These are phyloP conservation scores for Guaruba guarouba DNA, from an alignment of 2,113 vertebrate species.

Conservation along the genomic window DNA sequence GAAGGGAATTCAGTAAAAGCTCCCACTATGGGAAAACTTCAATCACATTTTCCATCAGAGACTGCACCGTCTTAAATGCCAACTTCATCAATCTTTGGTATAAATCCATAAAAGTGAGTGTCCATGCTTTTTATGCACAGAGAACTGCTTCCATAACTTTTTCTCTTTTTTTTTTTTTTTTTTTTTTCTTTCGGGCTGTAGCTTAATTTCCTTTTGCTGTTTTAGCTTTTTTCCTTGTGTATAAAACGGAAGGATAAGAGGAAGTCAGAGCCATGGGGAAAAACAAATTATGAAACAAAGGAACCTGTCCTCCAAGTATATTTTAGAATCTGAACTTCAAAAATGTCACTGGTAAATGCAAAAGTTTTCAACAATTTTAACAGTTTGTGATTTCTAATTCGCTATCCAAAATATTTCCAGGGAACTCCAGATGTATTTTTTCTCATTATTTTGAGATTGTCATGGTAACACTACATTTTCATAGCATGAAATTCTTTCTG, in stretches of 20 bases:
- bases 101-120: constrained; percentile 28
- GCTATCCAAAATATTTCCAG: not conserved
- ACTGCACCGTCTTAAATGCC: constrained; percentile 34
- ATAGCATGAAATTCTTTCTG: not conserved
- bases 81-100: constrained; percentile 46
- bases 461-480: not conserved
- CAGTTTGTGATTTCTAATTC: not conserved
- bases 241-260: not conserved
- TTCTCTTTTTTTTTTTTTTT: not conserved
- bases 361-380: not conserved
- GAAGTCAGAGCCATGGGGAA: not conserved
- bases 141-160: not conserved
- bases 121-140: not conserved
- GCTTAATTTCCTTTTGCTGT: not conserved
- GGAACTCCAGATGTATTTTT: not conserved
- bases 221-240: not conserved
- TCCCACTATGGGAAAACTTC: constrained; percentile 56
- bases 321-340: not conserved
- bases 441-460: not conserved
- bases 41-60: constrained; percentile 30
- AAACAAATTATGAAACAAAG: not conserved
- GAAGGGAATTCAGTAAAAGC: not conserved
- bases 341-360: not conserved
- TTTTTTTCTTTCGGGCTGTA: not conserved
- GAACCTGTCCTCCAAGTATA: not conserved